phyloP scores from a whole-genome alignment of 2,888 invertebrate species.

The Lasius platythorax region DNA sequence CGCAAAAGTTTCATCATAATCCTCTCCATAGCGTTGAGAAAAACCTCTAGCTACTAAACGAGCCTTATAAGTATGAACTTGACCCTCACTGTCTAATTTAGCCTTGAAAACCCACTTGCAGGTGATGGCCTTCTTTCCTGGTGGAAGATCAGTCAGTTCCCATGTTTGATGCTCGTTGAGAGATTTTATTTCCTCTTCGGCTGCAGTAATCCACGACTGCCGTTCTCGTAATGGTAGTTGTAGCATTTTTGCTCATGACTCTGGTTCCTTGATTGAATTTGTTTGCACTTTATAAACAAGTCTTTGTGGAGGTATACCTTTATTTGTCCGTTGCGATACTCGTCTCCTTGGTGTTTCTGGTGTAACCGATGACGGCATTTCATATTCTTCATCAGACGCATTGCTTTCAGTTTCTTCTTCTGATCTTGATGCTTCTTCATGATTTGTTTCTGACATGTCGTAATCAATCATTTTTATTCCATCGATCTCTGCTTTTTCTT shows the following conservation, averaged over 20 bases:
- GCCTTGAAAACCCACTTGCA: slow-evolving; percentile 31
- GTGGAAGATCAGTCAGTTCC: slow-evolving; percentile 3
- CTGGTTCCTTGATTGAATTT: not conserved
- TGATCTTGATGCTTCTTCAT: not conserved
- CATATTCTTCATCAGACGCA: not conserved
- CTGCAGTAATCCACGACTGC: not conserved
- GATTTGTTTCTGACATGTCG: not conserved
- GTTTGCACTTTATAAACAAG: not conserved
- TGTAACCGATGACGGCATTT: not conserved
- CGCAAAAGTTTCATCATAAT: no score
- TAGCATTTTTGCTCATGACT: not conserved
- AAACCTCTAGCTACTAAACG: slow-evolving; percentile 5
- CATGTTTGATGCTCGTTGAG: not conserved
- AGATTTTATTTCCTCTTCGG: not conserved
- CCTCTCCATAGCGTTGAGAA: not conserved
- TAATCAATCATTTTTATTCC: not conserved
- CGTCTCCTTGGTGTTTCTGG: not conserved
- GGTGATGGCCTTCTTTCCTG: not conserved
- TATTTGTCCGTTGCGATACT: not conserved
- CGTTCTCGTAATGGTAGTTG: not conserved
- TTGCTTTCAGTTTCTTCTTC: not conserved
- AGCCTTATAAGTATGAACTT: not conserved
- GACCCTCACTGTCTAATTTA: not conserved
- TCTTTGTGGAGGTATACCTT: not conserved
- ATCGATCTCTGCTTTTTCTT: not conserved